These are phyloP conservation scores for Latrodectus elegans DNA, from an alignment of 2,888 invertebrate genomes.

Conservation along the genomic window DNA sequence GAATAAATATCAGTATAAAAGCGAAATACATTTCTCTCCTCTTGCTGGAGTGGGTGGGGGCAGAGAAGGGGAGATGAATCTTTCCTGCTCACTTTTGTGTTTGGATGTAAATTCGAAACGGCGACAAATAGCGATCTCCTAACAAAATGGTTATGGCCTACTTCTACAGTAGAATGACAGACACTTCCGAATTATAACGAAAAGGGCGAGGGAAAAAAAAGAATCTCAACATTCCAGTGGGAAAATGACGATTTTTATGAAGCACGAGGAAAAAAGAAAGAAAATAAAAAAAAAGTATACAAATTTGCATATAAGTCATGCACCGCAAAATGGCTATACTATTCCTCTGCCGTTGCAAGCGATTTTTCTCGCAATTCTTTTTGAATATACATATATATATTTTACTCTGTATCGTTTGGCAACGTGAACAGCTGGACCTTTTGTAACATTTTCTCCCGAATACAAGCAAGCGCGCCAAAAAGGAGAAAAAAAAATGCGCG, in stretches of 20 bases:
- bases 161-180: not conserved
- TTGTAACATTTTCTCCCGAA: slow-evolving; percentile 11
- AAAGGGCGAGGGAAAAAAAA: not conserved
- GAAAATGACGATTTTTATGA: slow-evolving; percentile 53
- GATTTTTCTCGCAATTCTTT: slow-evolving; percentile 11
- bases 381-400: slow-evolving; percentile 2
- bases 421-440: slow-evolving; percentile 45
- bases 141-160: slow-evolving; percentile 56
- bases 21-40: too few relatives aligned
- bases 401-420: slow-evolving; percentile 19
- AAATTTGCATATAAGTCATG: slow-evolving; percentile 42
- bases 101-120: slow-evolving; percentile 42
- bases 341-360: slow-evolving; percentile 6
- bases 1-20: too few relatives aligned
- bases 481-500: not conserved
- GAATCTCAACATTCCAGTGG: not conserved
- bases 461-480: not conserved
- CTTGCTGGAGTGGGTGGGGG: not conserved
- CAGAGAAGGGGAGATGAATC: not conserved
- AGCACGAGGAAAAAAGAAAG: slow-evolving; percentile 10
- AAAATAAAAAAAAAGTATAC: not conserved
- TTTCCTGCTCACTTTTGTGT: slow-evolving; percentile 25
- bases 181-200: slow-evolving; percentile 5
- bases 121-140: slow-evolving; percentile 10
- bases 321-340: slow-evolving; percentile 17